Conservation (phyloP, 2,797 vertebrate genomes). For the Chaunax sp. region DNA sequence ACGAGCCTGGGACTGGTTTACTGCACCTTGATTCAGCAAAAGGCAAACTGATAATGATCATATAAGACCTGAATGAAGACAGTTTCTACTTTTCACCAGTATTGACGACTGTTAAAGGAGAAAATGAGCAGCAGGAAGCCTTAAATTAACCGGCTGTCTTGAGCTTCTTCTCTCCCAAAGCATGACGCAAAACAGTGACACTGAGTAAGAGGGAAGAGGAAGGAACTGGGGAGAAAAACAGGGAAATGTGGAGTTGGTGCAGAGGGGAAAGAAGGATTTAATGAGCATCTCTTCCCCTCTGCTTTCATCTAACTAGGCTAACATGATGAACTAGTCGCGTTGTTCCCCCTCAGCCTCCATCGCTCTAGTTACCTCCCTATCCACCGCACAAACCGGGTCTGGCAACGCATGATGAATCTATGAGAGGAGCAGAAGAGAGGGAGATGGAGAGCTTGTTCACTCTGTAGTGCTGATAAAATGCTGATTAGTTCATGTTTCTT, state of each 20-base stretch:
- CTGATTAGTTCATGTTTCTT: constrained; percentile 34
- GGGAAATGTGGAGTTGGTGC: constrained; percentile 19
- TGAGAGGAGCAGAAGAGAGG: constrained; percentile 11
- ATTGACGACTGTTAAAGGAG: constrained; percentile 20
- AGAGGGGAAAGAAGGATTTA: constrained; percentile 47
- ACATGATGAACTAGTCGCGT: constrained; percentile 82
- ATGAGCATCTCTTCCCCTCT: constrained; percentile 50
- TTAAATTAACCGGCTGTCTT: constrained; percentile 25
- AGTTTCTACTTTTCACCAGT: constrained; percentile 11
- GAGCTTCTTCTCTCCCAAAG: constrained; percentile 19
- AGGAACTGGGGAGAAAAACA: constrained; percentile 14
- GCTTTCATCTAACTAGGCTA: constrained; percentile 84
- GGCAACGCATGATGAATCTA: constrained; percentile 64
- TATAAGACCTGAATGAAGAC: not conserved
- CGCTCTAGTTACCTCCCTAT: constrained; percentile 69
- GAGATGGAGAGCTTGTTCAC: constrained; percentile 27
- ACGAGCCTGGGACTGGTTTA: not conserved
- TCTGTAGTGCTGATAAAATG: constrained; percentile 23
- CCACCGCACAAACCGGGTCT: constrained; percentile 42
- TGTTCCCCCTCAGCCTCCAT: constrained; percentile 60
- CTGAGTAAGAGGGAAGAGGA: constrained; percentile 25
- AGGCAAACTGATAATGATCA: constrained; percentile 21
- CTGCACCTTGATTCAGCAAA: not conserved
- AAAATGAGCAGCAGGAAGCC: constrained; percentile 25
- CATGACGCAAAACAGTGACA: constrained; percentile 54